Conservation (phyloP, 2,113 vertebrate genomes). For the Ramphastos sulfuratus region DNA sequence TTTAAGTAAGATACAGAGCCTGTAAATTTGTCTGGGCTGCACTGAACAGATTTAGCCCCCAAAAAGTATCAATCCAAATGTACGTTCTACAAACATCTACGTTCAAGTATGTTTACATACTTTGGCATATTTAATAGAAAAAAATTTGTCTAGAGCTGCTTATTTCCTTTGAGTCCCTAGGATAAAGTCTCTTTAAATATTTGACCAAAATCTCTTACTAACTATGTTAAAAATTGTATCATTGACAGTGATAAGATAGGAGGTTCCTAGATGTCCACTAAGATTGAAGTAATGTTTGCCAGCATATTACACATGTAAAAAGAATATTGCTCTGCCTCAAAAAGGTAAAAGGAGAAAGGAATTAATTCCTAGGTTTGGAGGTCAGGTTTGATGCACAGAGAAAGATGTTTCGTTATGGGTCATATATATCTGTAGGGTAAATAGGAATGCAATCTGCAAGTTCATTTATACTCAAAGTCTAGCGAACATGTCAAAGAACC, state of each 20-base stretch:
- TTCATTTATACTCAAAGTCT: neutral
- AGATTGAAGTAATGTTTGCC: neutral
- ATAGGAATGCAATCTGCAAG: neutral
- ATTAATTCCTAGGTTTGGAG: neutral
- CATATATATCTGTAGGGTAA: neutral
- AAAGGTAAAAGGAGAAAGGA: neutral
- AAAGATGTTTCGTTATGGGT: neutral
- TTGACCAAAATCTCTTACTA: neutral
- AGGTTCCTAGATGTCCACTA: neutral
- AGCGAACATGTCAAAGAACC: neutral
- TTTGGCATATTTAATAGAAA: neutral
- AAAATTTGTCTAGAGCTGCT: neutral
- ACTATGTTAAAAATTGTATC: neutral
- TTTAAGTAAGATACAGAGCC: conserved; percentile 63
- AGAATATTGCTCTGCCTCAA: neutral
- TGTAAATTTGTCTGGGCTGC: neutral
- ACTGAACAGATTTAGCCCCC: neutral
- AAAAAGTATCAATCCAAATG: neutral
- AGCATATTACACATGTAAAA: accelerated
- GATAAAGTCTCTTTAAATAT: neutral
- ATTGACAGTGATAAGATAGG: neutral
- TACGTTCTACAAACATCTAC: neutral
- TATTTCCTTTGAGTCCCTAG: neutral
- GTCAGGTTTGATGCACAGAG: neutral
- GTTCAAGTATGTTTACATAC: conserved; percentile 7